Evolutionary conservation across 2,797 vertebrate species (phyloP).

Genomic region (Phalloptychus januarius): DNA sequence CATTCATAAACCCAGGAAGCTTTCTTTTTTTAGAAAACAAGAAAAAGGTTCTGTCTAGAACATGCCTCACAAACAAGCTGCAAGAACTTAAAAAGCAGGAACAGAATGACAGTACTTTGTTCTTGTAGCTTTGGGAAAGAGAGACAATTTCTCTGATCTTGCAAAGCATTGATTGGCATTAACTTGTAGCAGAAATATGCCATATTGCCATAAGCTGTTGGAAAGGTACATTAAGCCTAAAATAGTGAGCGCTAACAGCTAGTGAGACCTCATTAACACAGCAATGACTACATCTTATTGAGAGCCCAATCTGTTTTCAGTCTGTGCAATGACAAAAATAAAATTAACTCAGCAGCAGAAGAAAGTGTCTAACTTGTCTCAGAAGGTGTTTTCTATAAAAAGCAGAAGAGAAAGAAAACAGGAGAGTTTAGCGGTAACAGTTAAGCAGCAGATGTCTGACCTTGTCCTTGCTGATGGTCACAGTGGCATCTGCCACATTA

Average conservation of each 20-base stretch:
- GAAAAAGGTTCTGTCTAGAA: background rate
- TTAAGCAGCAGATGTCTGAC: constrained; percentile 68
- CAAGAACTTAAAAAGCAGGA: background rate
- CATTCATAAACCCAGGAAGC: background rate
- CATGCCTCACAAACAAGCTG: background rate
- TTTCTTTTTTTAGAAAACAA: background rate
- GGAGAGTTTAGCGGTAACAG: background rate
- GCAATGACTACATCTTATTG: background rate
- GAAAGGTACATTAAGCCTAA: background rate
- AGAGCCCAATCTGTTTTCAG: background rate
- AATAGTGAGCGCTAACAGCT: background rate
- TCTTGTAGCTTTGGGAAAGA: background rate
- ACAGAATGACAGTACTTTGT: background rate
- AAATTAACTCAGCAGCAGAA: background rate
- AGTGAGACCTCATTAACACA: background rate
- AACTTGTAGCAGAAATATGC: background rate
- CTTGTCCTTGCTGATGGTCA: constrained; percentile 94
- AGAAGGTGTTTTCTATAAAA: background rate
- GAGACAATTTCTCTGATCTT: background rate
- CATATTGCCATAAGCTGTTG: background rate
- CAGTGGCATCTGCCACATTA: constrained; percentile 96
- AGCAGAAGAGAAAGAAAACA: background rate
- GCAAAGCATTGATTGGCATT: background rate
- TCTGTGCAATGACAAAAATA: background rate
- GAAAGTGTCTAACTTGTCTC: background rate